Conservation (phyloP, 2,113 vertebrate genomes). For the Tragelaphus imberbis region DNA sequence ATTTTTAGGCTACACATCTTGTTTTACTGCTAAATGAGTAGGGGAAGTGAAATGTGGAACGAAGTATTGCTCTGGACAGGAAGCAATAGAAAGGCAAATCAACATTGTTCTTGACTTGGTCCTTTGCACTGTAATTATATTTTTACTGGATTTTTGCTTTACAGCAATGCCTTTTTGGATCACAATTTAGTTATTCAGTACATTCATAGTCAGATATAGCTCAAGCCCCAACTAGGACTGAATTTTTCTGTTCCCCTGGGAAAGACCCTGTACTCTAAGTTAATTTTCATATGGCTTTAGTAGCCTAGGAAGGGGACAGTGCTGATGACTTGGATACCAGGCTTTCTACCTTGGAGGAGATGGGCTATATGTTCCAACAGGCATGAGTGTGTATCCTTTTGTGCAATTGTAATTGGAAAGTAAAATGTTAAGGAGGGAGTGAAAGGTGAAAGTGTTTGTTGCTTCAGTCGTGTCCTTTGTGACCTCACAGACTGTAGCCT, state of each 20-base stretch:
- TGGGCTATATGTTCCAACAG: not conserved
- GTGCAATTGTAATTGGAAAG: not conserved
- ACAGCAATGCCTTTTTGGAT: not conserved
- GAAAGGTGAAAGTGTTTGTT: not conserved
- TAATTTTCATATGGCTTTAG: not conserved
- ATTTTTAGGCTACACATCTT: not conserved
- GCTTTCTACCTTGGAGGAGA: not conserved
- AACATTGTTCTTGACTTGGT: not conserved
- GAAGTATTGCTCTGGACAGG: conserved; percentile 64
- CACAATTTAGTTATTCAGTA: not conserved
- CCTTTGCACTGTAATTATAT: conserved; percentile 23
- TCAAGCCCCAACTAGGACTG: not conserved
- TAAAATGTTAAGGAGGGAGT: not conserved
- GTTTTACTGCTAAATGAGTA: conserved; percentile 48
- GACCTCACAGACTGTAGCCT: not conserved
- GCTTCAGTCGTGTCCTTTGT: not conserved
- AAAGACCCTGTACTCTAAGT: not conserved
- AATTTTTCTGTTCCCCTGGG: not conserved
- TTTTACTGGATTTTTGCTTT: conserved; percentile 48
- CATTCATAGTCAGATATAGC: not conserved
- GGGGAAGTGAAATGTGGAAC: conserved; percentile 72
- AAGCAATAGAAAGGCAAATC: conserved; percentile 73
- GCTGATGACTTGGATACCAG: not conserved
- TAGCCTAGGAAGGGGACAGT: not conserved
- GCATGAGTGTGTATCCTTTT: not conserved